Percentiles rank a stretch among this genome's conserved stretches.
Evolutionary conservation across 2,113 vertebrate species (phyloP).

Genomic region (Archilochus colubris): DNA sequence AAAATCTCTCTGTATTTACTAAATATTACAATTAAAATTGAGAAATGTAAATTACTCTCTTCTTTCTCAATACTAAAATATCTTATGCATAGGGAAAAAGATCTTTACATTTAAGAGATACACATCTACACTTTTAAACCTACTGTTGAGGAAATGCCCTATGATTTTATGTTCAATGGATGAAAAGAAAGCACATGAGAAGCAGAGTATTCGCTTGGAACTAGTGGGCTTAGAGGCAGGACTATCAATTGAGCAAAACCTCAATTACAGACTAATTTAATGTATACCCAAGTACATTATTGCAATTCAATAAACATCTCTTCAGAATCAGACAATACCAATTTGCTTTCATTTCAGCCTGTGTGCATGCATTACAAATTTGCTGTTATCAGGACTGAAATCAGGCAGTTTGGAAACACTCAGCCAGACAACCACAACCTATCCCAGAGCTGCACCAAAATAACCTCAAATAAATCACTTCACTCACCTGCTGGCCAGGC

Average conservation of each 20-base stretch:
- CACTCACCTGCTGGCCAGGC: background rate
- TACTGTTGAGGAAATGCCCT: background rate
- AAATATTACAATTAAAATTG: background rate
- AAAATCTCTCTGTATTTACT: background rate
- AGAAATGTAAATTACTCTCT: background rate
- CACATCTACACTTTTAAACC: background rate
- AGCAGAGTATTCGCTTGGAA: conserved; percentile 12
- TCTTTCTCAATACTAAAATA: background rate
- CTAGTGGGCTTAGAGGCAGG: conserved; percentile 24
- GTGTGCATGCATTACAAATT: background rate
- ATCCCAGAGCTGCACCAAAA: background rate
- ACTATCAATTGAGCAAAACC: conserved; percentile 28
- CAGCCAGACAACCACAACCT: background rate
- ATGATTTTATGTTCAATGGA: background rate
- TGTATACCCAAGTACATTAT: conserved; percentile 50
- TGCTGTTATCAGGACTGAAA: conserved; percentile 19
- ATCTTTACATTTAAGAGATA: background rate
- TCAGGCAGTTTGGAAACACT: background rate
- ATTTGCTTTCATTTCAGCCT: conserved; percentile 51
- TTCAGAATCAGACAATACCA: conserved; percentile 64
- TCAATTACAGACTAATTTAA: conserved; percentile 70
- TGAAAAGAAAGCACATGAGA: background rate
- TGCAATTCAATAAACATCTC: conserved; percentile 71
- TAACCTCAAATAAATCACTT: background rate
- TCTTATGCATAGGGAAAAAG: background rate